These are phyloP conservation scores for Neoarius graeffei DNA, from an alignment of 2,113 vertebrate species.

Conservation along the genomic window DNA sequence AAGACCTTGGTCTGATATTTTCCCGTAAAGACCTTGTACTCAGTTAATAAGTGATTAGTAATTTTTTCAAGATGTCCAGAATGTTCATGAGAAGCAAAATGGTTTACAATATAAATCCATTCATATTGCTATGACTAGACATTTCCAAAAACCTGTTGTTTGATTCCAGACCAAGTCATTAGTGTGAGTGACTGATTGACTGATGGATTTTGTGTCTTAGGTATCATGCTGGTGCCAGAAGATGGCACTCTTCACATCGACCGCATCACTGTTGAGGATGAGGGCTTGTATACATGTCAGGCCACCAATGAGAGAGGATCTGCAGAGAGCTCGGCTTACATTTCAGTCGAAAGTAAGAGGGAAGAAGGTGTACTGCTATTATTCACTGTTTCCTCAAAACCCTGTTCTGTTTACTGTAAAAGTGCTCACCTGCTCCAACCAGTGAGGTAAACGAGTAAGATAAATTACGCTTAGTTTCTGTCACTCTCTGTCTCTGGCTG, in stretches of 20 bases:
- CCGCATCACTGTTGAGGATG: conserved; percentile 86
- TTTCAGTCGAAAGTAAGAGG: conserved; percentile 84
- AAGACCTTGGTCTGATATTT: too few species aligned
- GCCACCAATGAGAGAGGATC: conserved; percentile 87
- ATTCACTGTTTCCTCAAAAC: neutral
- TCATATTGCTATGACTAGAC: neutral
- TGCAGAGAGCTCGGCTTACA: conserved; percentile 81
- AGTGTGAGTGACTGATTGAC: neutral
- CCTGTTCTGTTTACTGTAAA: conserved; percentile 7
- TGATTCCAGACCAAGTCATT: neutral
- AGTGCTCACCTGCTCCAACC: neutral
- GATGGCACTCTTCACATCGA: conserved; percentile 87
- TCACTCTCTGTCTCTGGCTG: neutral
- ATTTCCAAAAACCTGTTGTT: neutral
- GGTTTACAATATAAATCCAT: neutral
- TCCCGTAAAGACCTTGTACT: too few species aligned
- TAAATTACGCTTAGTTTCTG: neutral
- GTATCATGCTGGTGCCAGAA: conserved; percentile 83
- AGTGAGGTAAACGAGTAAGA: neutral
- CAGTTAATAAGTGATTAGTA: too few species aligned
- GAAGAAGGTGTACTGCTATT: neutral
- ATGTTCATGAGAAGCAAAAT: neutral
- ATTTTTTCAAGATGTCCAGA: neutral
- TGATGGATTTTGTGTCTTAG: conserved; percentile 64
- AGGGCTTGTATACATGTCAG: conserved; percentile 86